phyloP scores from a whole-genome alignment of 1,140 invertebrate species.

The Drosophila sp. region DNA sequence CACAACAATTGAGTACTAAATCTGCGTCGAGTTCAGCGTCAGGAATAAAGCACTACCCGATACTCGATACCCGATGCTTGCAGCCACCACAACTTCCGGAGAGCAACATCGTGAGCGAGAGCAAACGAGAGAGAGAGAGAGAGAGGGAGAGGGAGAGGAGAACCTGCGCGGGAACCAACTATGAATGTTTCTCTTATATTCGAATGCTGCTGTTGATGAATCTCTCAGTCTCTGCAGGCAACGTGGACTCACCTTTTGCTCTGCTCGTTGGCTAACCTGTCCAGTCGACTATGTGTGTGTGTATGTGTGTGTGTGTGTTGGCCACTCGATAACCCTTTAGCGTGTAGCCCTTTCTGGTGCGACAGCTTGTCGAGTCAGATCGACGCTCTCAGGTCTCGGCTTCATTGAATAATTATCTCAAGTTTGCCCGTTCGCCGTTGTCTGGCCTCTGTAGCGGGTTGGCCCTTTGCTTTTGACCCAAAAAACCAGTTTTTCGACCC shows the following conservation, averaged over 20 bases:
- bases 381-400: conserved; percentile 43
- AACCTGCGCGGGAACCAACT: conserved; percentile 36
- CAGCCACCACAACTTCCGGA: conserved; percentile 64
- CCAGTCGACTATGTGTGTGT: conserved; percentile 17
- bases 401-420: conserved; percentile 81
- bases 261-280: conserved; percentile 47
- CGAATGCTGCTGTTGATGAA: conserved; percentile 11
- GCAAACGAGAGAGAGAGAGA: background rate
- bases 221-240: conserved; percentile 7
- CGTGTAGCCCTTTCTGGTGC: conserved; percentile 38
- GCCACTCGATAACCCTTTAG: conserved; percentile 49
- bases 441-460: conserved; percentile 37
- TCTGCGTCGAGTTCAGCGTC: conserved; percentile 58
- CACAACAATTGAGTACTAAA: conserved; percentile 84
- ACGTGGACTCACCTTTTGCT: conserved; percentile 39
- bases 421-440: conserved; percentile 68
- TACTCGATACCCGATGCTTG: conserved; percentile 29
- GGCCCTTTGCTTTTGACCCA: conserved; percentile 71
- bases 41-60: conserved; percentile 50
- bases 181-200: conserved; percentile 34
- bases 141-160: conserved; percentile 5
- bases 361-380: conserved; percentile 32
- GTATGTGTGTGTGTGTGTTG: conserved; percentile 11
- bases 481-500: conserved; percentile 69
- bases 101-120: conserved; percentile 33